Conservation (phyloP, 1,140 invertebrate genomes). For the Cepaea nemoralis region DNA sequence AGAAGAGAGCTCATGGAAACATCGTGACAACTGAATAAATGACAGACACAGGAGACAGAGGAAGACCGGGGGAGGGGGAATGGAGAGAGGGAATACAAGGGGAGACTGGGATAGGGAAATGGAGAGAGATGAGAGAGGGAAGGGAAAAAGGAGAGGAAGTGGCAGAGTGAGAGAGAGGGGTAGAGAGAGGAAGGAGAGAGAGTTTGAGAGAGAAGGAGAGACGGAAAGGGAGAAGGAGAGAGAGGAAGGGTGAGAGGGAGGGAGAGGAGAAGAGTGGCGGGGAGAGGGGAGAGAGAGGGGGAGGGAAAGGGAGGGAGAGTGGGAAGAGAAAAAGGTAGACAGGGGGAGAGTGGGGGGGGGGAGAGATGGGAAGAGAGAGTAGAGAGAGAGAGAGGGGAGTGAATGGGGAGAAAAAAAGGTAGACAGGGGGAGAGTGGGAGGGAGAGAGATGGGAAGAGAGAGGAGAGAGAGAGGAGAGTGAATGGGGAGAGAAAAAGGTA, state of each 20-base stretch:
- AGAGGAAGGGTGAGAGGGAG: background rate
- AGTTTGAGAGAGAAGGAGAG: no score
- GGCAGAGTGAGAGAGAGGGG: no score
- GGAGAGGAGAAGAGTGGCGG: background rate
- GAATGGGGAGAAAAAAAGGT: no score
- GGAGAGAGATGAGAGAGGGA: conserved; percentile 5
- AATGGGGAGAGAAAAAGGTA: no score
- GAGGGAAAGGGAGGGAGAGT: background rate
- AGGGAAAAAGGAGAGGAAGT: conserved; percentile 18
- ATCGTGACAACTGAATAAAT: no score
- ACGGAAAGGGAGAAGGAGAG: background rate
- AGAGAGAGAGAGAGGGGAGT: background rate
- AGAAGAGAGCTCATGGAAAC: background rate
- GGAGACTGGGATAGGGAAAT: background rate
- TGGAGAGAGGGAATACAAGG: background rate
- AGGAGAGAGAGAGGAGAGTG: no score
- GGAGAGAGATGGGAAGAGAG: no score
- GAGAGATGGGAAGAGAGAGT: background rate
- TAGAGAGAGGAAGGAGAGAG: background rate
- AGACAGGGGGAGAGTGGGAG: no score
- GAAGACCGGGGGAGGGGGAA: background rate
- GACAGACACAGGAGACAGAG: no score
- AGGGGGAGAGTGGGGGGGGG: no score
- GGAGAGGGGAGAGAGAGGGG: background rate
- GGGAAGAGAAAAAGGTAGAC: background rate